Percentiles rank a stretch among this genome's conserved stretches.
These are phyloP conservation scores for Clitarchus hookeri DNA, from an alignment of 2,888 invertebrate genomes.

Conservation along the genomic window DNA sequence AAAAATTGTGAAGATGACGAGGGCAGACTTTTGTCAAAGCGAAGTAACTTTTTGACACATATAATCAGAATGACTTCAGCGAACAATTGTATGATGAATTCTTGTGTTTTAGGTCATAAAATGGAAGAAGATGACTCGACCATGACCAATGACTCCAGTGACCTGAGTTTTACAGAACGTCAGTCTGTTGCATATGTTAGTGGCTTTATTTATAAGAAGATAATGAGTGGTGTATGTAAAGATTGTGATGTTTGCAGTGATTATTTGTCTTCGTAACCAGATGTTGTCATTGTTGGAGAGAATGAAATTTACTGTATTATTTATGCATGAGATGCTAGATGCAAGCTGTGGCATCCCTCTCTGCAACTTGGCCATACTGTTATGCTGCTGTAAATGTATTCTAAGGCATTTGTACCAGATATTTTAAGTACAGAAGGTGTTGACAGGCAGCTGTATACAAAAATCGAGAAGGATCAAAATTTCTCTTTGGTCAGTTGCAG, in stretches of 20 bases:
- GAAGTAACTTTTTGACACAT: background rate
- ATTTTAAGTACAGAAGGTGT: slow-evolving; percentile 6
- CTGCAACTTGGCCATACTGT: no score
- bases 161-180: background rate
- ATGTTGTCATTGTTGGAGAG: background rate
- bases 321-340: no score
- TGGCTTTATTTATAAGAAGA: background rate
- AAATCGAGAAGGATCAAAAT: no score
- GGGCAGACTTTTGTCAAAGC: background rate
- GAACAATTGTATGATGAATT: background rate
- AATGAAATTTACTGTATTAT: background rate
- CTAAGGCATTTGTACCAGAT: background rate
- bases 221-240: background rate
- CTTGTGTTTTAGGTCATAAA: background rate
- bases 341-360: no score
- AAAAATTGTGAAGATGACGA: slow-evolving; percentile 4
- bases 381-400: no score
- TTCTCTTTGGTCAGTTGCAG: background rate
- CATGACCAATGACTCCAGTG: background rate
- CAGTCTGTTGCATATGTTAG: slow-evolving; percentile 15
- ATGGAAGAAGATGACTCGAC: background rate
- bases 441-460: background rate
- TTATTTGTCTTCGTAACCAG: background rate
- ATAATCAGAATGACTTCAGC: background rate
- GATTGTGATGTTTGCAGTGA: background rate